A percentile compares a stretch with the other conserved stretches of the same genome.
These are phyloP conservation scores for Temnothorax unifasciatus DNA, from an alignment of 2,888 invertebrate genomes.

Conservation along the genomic window DNA sequence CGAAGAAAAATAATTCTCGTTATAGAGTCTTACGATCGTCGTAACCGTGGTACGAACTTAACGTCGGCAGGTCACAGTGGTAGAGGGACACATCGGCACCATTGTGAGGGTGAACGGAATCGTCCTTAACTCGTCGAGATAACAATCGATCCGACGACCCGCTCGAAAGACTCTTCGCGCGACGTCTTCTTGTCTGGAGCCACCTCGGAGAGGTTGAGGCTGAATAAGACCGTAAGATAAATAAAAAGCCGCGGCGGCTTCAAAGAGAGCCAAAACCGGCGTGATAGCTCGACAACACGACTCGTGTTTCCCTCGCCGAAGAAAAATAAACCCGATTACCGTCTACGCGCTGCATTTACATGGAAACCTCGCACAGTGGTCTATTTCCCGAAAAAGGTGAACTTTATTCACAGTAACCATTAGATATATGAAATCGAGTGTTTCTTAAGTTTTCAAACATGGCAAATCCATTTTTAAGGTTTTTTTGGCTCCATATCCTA, in stretches of 20 bases:
- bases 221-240: constrained; percentile 38
- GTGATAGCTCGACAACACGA: constrained; percentile 37
- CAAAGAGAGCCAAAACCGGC: constrained; percentile 45
- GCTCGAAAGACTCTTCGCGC: constrained; percentile 28
- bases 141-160: constrained; percentile 47
- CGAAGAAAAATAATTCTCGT: constrained; percentile 16
- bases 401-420: too few species aligned
- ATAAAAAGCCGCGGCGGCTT: constrained; percentile 24
- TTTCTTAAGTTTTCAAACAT: too few species aligned
- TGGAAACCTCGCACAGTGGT: too few species aligned
- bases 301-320: constrained; percentile 42
- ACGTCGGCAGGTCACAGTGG: neutral
- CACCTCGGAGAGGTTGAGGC: neutral
- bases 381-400: too few species aligned
- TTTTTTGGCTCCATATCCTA: too few species aligned
- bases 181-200: constrained; percentile 18
- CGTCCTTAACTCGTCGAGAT: constrained; percentile 52
- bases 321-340: constrained; percentile 56
- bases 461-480: too few species aligned
- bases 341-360: constrained; percentile 41
- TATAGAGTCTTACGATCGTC: neutral
- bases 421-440: too few species aligned
- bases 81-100: neutral
- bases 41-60: neutral
- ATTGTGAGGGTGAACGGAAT: constrained; percentile 23